Conservation (phyloP, 2,888 invertebrate genomes). For the Cephus pulcher region DNA sequence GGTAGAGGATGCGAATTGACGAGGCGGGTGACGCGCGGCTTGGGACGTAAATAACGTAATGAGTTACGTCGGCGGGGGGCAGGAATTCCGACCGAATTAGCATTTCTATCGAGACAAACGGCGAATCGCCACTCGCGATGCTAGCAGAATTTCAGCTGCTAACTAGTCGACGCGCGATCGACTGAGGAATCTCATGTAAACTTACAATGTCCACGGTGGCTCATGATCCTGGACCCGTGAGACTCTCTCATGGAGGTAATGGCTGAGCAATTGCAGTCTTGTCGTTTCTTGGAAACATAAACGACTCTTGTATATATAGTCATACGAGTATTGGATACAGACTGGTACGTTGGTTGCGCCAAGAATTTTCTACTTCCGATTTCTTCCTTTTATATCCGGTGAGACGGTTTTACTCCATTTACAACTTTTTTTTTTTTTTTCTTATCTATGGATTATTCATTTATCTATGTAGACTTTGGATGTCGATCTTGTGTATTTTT, state of each 20-base stretch:
- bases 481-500: background rate
- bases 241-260: background rate
- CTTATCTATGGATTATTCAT: background rate
- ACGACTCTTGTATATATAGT: background rate
- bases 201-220: background rate
- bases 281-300: background rate
- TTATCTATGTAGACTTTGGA: background rate
- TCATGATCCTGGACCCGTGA: background rate
- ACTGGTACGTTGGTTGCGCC: background rate
- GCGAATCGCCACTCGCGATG: background rate
- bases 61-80: background rate
- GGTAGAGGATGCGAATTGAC: background rate
- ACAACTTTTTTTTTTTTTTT: background rate
- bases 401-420: too few species aligned
- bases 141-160: background rate
- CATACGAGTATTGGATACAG: background rate
- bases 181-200: background rate
- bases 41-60: background rate
- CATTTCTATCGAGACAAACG: background rate
- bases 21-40: background rate
- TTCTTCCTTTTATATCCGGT: background rate
- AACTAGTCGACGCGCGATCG: background rate
- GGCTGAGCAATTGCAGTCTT: background rate
- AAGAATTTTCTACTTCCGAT: background rate
- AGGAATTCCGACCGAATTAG: background rate